Evolutionary conservation across 2,888 invertebrate genomes (phyloP).

Genomic region (Drosophila cognata): DNA sequence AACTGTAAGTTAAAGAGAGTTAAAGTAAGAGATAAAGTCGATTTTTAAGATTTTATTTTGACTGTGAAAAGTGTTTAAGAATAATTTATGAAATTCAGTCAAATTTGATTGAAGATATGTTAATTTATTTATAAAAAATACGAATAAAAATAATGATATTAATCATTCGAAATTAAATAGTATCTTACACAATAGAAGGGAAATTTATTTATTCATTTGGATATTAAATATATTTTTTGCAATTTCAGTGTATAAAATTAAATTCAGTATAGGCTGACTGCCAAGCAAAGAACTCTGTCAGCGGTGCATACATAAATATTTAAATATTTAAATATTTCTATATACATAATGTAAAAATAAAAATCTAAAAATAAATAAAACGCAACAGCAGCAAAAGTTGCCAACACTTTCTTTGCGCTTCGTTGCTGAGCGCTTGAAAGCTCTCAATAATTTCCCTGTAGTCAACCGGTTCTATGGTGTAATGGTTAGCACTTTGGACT

Average conservation of each 20-base stretch:
- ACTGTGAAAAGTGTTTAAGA: not conserved
- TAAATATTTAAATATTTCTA: not conserved
- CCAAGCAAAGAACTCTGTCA: not conserved
- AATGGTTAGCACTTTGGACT: constrained; percentile 85
- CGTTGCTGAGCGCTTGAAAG: constrained; percentile 9
- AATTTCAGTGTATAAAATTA: not conserved
- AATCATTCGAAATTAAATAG: not conserved
- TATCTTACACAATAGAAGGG: not conserved
- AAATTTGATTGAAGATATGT: not conserved
- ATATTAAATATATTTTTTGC: not conserved
- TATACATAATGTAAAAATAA: not conserved
- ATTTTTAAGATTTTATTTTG: not conserved
- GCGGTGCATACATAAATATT: not conserved
- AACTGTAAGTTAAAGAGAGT: not conserved
- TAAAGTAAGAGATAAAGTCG: not conserved
- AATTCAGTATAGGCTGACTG: not conserved
- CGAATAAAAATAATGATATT: not conserved
- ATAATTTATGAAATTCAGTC: too few relatives aligned
- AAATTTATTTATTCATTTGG: not conserved
- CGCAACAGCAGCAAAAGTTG: not conserved
- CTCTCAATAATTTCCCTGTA: not conserved
- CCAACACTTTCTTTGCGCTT: not conserved
- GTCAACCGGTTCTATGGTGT: constrained; percentile 83
- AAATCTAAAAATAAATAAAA: constrained; percentile 11
- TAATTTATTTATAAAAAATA: too few relatives aligned